Evolutionary conservation across 2,888 invertebrate species (phyloP), one percentile per base, ranked within the genome.

Genomic region (Drosophila macrospina): DNA sequence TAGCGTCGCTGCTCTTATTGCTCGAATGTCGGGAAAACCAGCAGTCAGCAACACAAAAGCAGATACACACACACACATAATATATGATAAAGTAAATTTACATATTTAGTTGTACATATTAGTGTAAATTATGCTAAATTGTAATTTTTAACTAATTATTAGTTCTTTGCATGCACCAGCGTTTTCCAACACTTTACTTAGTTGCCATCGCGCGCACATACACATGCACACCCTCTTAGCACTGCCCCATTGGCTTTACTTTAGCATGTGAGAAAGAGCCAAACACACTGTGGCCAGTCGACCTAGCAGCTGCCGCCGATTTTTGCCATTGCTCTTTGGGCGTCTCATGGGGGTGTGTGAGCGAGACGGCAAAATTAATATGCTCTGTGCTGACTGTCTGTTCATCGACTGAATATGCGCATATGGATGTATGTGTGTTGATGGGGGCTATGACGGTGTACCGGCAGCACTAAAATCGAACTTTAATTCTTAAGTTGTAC

Each of bases 91-190:
- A 52, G 55, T 67, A 45, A 57, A 80, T 80, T 64, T 74, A 72
- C 70, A 79, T 65, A 67, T 67, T 48, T 11, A 59, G 32, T 15
- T 42, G 34, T 37, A 68, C 66, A 63, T 61, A 62, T 30, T 28
- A 10, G 32, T 54, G 70, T 62, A 86, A 80, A 83, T 78, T 82
- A 75, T 76, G 69, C 44, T 80, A 73, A 75, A 78, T 74, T 86
- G 76, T 80, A 72, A 74, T 80, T 45, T 77, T 72, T 60, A 77
- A 84, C 74, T 84, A 84, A 86, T 86, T 81, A 84, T 81, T 80
- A 45, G 60, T 80, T 48, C 60, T 75, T 64, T 54, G 52, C 32
- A 50, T 59, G 42, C 20, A 13, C 4, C 47, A 62, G 61, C 39
- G 66, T 78, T 83, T 74, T 78, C 44, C 83, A 83, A 83, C 83